These are phyloP conservation scores for Julus scandinavius DNA, from an alignment of 2,888 invertebrate genomes.

Conservation along the genomic window DNA sequence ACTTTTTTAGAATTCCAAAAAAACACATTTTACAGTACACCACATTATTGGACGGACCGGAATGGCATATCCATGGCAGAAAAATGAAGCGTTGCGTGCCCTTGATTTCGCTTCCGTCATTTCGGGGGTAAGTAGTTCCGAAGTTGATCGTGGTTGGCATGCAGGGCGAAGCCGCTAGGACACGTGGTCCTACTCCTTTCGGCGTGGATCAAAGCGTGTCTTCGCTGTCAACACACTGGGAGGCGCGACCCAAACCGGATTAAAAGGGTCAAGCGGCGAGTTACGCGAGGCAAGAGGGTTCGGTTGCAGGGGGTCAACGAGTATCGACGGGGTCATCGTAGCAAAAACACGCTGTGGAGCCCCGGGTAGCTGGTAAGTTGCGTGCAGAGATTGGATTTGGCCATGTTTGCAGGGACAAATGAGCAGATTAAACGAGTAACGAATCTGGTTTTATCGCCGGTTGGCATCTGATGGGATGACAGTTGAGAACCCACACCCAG, in stretches of 20 bases:
- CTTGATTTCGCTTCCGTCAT: too few relatives aligned
- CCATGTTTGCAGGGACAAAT: slow-evolving; percentile 33
- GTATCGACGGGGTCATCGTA: slow-evolving; percentile 7
- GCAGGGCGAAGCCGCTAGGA: too few relatives aligned
- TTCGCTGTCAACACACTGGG: slow-evolving; percentile 16
- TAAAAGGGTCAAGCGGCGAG: slow-evolving; percentile 17
- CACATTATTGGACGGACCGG: too few relatives aligned
- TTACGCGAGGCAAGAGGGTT: neutral
- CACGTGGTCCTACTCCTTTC: too few relatives aligned
- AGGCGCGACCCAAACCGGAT: neutral
- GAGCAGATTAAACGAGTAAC: slow-evolving; percentile 42
- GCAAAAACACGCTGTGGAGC: neutral
- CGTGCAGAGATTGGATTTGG: slow-evolving; percentile 26
- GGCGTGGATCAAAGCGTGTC: neutral
- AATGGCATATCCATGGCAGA: too few relatives aligned
- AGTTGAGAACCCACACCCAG: slow-evolving; percentile 39
- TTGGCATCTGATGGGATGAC: slow-evolving; percentile 12
- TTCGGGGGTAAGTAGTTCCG: too few relatives aligned
- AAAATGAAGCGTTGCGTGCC: too few relatives aligned
- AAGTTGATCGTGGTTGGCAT: too few relatives aligned
- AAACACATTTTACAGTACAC: too few relatives aligned
- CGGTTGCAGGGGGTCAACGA: neutral
- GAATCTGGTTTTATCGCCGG: slow-evolving; percentile 36
- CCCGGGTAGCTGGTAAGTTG: slow-evolving; percentile 36
- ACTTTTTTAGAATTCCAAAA: too few relatives aligned